Conservation (phyloP, 2,888 invertebrate genomes). For the Lordiphosa fenestrarum region DNA sequence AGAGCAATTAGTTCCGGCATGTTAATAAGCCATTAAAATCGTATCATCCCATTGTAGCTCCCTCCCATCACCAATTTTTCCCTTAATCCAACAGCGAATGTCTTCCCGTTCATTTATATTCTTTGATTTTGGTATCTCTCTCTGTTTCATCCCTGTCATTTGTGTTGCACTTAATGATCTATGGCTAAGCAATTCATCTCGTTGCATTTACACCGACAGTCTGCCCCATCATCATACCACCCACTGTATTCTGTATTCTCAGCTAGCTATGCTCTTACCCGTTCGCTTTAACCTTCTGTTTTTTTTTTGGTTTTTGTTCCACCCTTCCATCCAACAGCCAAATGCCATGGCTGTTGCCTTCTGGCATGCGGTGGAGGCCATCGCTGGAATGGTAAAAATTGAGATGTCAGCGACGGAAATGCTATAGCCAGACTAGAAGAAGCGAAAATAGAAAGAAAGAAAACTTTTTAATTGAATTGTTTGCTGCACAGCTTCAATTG, state of each 20-base stretch:
- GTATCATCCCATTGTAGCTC: too few species aligned
- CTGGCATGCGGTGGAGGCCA: conserved; percentile 30
- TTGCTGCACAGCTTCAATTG: conserved; percentile 62
- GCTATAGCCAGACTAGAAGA: conserved; percentile 4
- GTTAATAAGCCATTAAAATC: too few species aligned
- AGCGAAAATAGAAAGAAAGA: conserved; percentile 17
- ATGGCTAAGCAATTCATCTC: too few species aligned
- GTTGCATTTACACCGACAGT: too few species aligned
- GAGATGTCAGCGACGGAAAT: conserved; percentile 60
- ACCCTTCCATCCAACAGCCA: conserved; percentile 7
- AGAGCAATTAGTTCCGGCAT: too few species aligned
- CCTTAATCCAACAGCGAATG: too few species aligned
- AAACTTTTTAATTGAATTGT: conserved; percentile 70
- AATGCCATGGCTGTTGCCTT: conserved; percentile 40
- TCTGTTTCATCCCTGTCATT: too few species aligned
- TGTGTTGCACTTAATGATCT: too few species aligned
- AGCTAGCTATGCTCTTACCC: background rate
- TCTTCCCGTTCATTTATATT: too few species aligned
- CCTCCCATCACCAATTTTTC: too few species aligned
- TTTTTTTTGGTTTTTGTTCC: conserved; percentile 18
- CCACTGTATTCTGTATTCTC: background rate
- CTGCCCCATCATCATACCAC: background rate
- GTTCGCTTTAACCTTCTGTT: conserved; percentile 8
- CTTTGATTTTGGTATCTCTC: too few species aligned
- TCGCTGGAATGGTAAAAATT: conserved; percentile 53